Percentiles rank a stretch among this genome's conserved stretches.
Evolutionary conservation across 2,113 vertebrate genomes (phyloP).

Genomic region (Mastomys natalensis): DNA sequence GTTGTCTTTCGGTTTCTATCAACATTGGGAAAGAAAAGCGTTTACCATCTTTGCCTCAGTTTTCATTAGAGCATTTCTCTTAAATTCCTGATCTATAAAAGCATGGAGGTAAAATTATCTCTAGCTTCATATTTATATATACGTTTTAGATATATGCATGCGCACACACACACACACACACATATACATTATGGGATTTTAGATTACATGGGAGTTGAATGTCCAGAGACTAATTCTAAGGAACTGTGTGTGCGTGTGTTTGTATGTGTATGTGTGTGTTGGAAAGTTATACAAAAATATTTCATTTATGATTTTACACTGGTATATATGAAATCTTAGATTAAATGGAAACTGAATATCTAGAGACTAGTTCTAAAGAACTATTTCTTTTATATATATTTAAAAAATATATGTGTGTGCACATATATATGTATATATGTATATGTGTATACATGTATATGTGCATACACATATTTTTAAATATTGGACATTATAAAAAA

Average conservation of each 20-base stretch:
- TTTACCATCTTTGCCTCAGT: neutral
- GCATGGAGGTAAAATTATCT: conserved; percentile 33
- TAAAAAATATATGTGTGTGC: no score
- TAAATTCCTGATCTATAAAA: conserved; percentile 50
- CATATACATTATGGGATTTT: neutral
- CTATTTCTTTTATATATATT: conserved; percentile 66
- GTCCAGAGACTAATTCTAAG: neutral
- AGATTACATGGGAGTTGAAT: neutral
- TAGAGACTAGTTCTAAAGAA: conserved; percentile 72
- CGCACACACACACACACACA: neutral
- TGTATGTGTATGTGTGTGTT: neutral
- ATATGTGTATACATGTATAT: neutral
- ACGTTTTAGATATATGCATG: neutral
- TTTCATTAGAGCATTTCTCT: conserved; percentile 50
- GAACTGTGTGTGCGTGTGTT: no score
- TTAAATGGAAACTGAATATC: conserved; percentile 70
- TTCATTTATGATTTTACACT: neutral
- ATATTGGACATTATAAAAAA: conserved; percentile 79
- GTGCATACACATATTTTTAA: neutral
- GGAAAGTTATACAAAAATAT: neutral
- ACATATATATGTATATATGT: neutral
- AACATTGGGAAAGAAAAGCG: neutral
- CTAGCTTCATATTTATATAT: conserved; percentile 36
- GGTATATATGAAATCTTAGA: conserved; percentile 45
- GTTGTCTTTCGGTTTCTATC: neutral